Evolutionary conservation across 35 echinoderm and acorn worm genomes (phyloP), one percentile per base, ranked within the genome.

Genomic region (Heliocidaris tuberculata): DNA sequence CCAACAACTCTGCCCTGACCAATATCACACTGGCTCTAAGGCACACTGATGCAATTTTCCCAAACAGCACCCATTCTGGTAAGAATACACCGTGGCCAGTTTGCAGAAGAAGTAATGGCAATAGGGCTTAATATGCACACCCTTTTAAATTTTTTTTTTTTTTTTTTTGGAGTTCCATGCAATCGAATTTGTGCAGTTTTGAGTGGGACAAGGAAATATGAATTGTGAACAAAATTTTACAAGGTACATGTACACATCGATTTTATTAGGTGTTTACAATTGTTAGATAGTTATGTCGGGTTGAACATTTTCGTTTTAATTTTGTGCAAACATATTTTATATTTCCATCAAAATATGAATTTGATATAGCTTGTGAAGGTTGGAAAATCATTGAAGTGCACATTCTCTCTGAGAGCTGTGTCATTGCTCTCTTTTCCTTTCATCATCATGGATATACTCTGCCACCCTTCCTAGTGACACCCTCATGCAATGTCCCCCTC

Each of bases 11-110:
- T 35, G 86, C 87, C 48, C 94, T 95, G 30, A 35, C 59, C 29
- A 59, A 90, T 13, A 88, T 90, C 56, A 50, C 88, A 9, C 86
- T 90, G 16, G 35, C 49, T 16, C 86, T 95, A n/a, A 61, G 13
- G 4, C 94, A 95, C 94, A 31, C 32, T 48, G 0, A 65, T 0
- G n/a, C 88, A 10, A 10, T 59, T 2, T 95, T 95, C 88, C 50
- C 86, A 6, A 65, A 90, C 87, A 95, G 88, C 50, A 95, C 30
- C 10, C 49, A 95, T 13, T 31, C n/a, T 29, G 88, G 94, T 95
- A 50, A 48, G 94, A 32, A 86, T 49, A 30, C 17, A 47, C 19
- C 21, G 48, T 87, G 42, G 19, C 24, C 48, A 13, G 11, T 85
- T 48, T 47, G 48, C 32, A 9, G 35, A 19, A 90, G 29, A 24